Base-by-base conservation (phyloP, 2,797 vertebrate genomes). In the Syngnathus rostellatus region DNA sequence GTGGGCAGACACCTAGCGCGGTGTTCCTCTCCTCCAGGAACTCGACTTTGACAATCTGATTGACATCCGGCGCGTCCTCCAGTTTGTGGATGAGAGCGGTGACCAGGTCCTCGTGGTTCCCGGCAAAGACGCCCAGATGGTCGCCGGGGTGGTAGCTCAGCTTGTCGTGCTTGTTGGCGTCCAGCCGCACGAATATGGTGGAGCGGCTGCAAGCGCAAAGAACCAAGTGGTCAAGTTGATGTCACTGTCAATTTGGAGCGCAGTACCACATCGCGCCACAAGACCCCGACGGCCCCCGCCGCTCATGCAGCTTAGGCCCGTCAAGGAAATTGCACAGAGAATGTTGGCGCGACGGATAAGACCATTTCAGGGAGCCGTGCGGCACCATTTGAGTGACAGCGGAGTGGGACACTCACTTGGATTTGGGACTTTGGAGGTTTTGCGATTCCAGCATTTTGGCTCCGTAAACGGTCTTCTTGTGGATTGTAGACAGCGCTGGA, bases 1-100 rank as follows among this genome's bases (percentile, higher is more conserved):
- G 31, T 31, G 31, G 31, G 31, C 31, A 41, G 5, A 43, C 11
- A 99, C 97, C 97, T 75, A 98, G 77, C 55, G 96, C 96, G 0
- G 97, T 99, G 87, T 77, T 98, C 85, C 94, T 92, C 83, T 99
- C 96, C 70, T 96, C 96, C 77, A 98, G 87, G 82, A 98, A 92
- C 84, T 99, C 97, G 87, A 99, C 92, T 79, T 92, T 97, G 70
- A 99, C 90, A 25, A 95, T 90, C 80, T 99, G 95, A 91, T 98
- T 97, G 86, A 91, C 86, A 0, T 94, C 94, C 0, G 96, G 93
- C 0, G 95, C 94, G 0, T 98, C 97, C 82, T 97, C 95, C 63
- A 99, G 90, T 73, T 94, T 92, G 60, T 97, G 94, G 0, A 97
- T 94, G 80, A 99, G 91, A 40, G 94, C 91, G 0, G 84, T 94